Percentiles rank a stretch among this genome's conserved stretches.
Evolutionary conservation across 2,113 vertebrate species (phyloP).

Genomic region (Pterocles gutturalis): DNA sequence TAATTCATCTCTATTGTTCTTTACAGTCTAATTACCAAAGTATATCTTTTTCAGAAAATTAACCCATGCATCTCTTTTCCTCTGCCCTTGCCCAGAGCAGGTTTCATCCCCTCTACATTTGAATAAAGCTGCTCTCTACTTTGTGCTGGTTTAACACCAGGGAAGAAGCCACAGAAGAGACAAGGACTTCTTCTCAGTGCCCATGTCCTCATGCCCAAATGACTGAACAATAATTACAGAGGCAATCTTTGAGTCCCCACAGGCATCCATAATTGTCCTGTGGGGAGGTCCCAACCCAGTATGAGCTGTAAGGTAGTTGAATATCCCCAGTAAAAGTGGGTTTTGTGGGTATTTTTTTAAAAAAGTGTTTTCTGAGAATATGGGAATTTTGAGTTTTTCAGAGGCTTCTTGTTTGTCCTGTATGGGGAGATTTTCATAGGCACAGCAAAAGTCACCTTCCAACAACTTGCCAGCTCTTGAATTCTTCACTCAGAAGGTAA

Average conservation of each 20-base stretch:
- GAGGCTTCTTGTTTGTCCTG: not conserved
- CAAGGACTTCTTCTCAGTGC: not conserved
- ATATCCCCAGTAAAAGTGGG: not conserved
- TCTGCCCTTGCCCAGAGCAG: not conserved
- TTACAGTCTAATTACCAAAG: not conserved
- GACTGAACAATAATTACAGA: not conserved
- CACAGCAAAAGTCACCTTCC: not conserved
- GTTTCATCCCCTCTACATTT: not conserved
- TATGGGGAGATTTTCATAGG: not conserved
- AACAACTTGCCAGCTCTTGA: not conserved
- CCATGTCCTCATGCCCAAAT: not conserved
- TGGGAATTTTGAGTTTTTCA: not conserved
- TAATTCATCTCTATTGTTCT: not conserved
- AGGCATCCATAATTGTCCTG: not conserved
- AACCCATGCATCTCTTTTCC: not conserved
- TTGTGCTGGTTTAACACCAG: not conserved
- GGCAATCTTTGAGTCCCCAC: not conserved
- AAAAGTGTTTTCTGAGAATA: not conserved
- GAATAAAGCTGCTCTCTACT: not conserved
- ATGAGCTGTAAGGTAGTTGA: not conserved
- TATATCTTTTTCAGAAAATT: not conserved
- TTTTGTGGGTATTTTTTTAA: not conserved
- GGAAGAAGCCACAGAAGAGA: not conserved
- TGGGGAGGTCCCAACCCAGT: not conserved
- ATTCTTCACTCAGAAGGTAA: not conserved